Conservation (phyloP, 2,113 vertebrate species). For the Percopsis transmontana region DNA sequence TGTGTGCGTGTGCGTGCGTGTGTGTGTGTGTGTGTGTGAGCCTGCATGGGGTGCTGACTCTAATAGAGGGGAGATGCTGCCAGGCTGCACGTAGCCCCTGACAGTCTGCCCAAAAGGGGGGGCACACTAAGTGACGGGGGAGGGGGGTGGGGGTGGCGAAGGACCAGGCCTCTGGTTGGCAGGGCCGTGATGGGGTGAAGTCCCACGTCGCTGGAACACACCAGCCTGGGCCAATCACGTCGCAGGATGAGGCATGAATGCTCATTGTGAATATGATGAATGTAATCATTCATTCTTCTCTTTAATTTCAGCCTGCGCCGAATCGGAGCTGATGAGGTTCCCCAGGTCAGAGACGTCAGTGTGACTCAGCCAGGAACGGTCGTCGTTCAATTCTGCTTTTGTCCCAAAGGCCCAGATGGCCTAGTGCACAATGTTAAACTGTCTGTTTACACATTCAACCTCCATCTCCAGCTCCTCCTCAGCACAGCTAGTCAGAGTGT, state of each 20-base stretch:
- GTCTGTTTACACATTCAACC: too few species aligned
- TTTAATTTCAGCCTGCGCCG: conserved; percentile 34
- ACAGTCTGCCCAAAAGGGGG: background rate
- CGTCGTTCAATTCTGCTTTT: background rate
- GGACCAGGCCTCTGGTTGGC: conserved; percentile 41
- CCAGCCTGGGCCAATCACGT: conserved; percentile 47
- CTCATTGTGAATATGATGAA: conserved; percentile 68
- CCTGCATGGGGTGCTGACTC: conserved; percentile 5
- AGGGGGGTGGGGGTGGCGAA: conserved; percentile 13
- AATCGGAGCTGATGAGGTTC: conserved; percentile 50
- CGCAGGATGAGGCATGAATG: conserved; percentile 56
- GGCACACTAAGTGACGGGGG: background rate
- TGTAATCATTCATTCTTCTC: conserved; percentile 68
- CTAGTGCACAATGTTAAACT: too few species aligned
- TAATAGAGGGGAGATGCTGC: conserved; percentile 60
- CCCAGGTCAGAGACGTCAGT: conserved; percentile 17
- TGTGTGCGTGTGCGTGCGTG: conserved; percentile 3
- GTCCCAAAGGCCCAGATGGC: background rate
- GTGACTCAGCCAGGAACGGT: background rate
- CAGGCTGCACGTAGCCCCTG: conserved; percentile 72
- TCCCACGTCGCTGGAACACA: conserved; percentile 48
- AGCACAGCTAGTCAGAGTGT: too few species aligned
- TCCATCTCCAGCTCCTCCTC: too few species aligned
- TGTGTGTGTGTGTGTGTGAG: conserved; percentile 3
- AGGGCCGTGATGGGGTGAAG: conserved; percentile 39